Evolutionary conservation across 2,797 vertebrate species (phyloP).

Genomic region (Siniperca undulata): DNA sequence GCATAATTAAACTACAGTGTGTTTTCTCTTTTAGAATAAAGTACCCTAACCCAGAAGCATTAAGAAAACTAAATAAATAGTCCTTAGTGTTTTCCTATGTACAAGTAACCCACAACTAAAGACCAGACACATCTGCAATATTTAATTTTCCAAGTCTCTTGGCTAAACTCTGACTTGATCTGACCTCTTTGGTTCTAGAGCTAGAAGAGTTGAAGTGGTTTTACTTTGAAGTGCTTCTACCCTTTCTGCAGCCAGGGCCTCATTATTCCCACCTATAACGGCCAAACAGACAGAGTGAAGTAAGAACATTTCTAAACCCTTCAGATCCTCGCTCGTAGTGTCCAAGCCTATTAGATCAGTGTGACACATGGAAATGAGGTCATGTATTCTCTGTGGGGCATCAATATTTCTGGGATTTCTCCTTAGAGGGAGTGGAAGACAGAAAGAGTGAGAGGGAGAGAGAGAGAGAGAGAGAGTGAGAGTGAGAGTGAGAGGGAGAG

Average conservation of each 20-base stretch:
- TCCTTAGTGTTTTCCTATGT: background rate
- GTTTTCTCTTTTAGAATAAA: conserved; percentile 12
- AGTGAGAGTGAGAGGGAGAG: conserved; percentile 28
- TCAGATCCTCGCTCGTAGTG: conserved; percentile 57
- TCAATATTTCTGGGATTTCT: conserved; percentile 71
- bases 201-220: conserved; percentile 29
- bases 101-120: background rate
- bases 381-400: conserved; percentile 69
- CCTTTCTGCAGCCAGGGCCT: conserved; percentile 37
- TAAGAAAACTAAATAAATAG: conserved; percentile 20
- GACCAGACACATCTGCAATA: background rate
- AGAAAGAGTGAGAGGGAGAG: too few species aligned
- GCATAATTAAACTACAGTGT: conserved; percentile 26
- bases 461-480: conserved; percentile 36
- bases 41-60: conserved; percentile 3
- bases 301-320: conserved; percentile 66
- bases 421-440: conserved; percentile 50
- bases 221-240: conserved; percentile 45
- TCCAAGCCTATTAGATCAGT: conserved; percentile 77
- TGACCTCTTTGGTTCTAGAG: conserved; percentile 32
- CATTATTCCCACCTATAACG: conserved; percentile 57
- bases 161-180: conserved; percentile 31
- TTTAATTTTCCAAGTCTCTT: conserved; percentile 25
- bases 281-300: conserved; percentile 54
- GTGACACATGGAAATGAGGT: conserved; percentile 82